Conservation (phyloP, 2,888 invertebrate species). For the Clitarchus hookeri region DNA sequence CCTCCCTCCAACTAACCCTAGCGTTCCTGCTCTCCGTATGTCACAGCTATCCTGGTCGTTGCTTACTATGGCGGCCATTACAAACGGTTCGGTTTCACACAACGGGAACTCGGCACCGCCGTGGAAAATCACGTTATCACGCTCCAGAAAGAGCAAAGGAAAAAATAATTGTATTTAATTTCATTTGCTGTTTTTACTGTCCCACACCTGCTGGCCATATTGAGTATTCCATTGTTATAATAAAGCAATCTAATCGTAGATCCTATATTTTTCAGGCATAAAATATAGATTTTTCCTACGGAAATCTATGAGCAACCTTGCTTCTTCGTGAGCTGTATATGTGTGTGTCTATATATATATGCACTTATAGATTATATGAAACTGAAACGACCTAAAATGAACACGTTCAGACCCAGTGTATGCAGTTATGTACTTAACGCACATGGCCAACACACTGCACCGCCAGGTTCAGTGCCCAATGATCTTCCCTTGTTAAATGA, state of each 20-base stretch:
- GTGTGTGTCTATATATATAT: too few species aligned
- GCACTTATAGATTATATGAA: too few species aligned
- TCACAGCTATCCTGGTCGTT: neutral
- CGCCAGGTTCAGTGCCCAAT: too few species aligned
- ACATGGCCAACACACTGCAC: too few species aligned
- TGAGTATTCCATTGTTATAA: neutral
- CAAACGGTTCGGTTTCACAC: neutral
- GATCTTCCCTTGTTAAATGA: too few species aligned
- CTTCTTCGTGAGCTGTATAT: too few species aligned
- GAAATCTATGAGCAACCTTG: too few species aligned
- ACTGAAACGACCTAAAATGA: too few species aligned
- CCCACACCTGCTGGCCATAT: neutral
- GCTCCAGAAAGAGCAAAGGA: neutral
- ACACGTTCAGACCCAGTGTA: too few species aligned
- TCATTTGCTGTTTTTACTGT: neutral
- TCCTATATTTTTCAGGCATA: too few species aligned
- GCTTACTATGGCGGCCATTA: neutral
- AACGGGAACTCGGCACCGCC: neutral
- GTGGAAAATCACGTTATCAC: neutral
- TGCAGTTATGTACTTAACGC: too few species aligned
- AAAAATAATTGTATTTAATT: neutral
- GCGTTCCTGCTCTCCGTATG: neutral
- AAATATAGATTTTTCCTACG: too few species aligned
- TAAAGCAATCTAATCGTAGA: neutral
- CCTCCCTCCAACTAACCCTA: neutral